Evolutionary conservation across 2,888 invertebrate species (phyloP).

Genomic region (Cephus runcator): DNA sequence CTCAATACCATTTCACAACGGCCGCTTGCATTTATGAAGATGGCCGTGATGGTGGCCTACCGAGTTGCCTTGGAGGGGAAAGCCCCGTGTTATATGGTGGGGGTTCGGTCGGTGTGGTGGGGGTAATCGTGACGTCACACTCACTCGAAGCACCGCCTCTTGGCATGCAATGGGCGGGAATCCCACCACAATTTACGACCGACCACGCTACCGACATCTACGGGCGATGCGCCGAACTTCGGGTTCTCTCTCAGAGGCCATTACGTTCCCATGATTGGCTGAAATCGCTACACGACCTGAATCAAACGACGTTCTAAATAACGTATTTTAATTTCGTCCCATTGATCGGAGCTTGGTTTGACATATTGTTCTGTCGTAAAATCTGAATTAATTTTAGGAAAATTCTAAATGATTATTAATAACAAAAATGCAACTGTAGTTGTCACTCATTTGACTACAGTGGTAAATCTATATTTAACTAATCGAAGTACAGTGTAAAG

Average conservation of each 20-base stretch:
- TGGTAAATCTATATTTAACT: conserved; percentile 61
- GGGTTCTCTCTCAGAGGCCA: conserved; percentile 67
- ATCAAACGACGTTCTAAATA: conserved; percentile 56
- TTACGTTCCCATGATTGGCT: conserved; percentile 72
- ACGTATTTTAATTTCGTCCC: conserved; percentile 8
- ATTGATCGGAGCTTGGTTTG: neutral
- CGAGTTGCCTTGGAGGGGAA: conserved; percentile 39
- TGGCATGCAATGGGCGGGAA: conserved; percentile 71
- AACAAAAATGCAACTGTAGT: neutral
- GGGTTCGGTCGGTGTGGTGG: conserved; percentile 27
- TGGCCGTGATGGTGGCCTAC: conserved; percentile 50
- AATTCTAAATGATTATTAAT: neutral
- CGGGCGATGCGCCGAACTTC: conserved; percentile 64
- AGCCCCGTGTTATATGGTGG: conserved; percentile 17
- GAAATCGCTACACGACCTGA: conserved; percentile 58
- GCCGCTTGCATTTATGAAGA: conserved; percentile 61
- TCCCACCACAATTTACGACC: conserved; percentile 60
- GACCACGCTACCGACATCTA: conserved; percentile 66
- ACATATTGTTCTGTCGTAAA: neutral
- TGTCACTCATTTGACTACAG: conserved; percentile 39
- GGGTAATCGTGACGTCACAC: conserved; percentile 62
- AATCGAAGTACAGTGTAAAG: conserved; percentile 46
- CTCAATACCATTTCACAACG: conserved; percentile 61
- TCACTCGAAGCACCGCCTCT: conserved; percentile 68
- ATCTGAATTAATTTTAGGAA: neutral